Conservation (phyloP, 2,113 vertebrate genomes). For the Sapajus apella region DNA sequence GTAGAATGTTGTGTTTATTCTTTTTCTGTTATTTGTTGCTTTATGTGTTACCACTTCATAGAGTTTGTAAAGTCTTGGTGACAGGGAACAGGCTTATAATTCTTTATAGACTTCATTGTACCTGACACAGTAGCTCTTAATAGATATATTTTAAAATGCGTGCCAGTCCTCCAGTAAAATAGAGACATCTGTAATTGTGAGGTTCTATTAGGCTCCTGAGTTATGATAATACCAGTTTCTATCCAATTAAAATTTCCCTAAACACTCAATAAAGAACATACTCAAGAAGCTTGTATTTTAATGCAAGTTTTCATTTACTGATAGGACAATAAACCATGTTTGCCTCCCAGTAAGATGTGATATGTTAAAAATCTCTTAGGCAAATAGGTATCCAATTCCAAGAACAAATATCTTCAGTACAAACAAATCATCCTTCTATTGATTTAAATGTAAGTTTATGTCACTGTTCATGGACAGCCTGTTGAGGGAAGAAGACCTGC, state of each 20-base stretch:
- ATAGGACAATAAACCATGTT: conserved; percentile 43
- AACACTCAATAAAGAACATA: neutral
- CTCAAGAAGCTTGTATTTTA: conserved; percentile 14
- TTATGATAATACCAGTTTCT: conserved; percentile 9
- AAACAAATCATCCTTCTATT: conserved; percentile 41
- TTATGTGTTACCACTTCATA: too few species aligned
- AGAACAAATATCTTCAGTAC: conserved; percentile 35
- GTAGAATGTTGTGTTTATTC: neutral
- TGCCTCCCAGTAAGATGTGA: conserved; percentile 39
- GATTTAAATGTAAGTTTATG: conserved; percentile 57
- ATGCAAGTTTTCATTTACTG: neutral
- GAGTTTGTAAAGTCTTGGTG: neutral
- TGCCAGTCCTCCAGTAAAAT: neutral
- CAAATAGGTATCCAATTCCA: conserved; percentile 51
- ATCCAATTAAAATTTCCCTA: conserved; percentile 7
- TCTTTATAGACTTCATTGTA: neutral
- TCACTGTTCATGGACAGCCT: conserved; percentile 12
- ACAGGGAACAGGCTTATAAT: neutral
- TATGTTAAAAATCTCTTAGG: conserved; percentile 35
- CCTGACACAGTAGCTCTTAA: neutral
- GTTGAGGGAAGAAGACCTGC: neutral
- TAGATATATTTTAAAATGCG: neutral
- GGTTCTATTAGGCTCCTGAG: neutral
- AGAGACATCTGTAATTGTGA: neutral
- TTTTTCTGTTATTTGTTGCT: neutral